Evolutionary conservation across 1,140 invertebrate species (phyloP), one percentile per base, ranked within the genome.

Genomic region (Trichomalopsis sarcophagae): DNA sequence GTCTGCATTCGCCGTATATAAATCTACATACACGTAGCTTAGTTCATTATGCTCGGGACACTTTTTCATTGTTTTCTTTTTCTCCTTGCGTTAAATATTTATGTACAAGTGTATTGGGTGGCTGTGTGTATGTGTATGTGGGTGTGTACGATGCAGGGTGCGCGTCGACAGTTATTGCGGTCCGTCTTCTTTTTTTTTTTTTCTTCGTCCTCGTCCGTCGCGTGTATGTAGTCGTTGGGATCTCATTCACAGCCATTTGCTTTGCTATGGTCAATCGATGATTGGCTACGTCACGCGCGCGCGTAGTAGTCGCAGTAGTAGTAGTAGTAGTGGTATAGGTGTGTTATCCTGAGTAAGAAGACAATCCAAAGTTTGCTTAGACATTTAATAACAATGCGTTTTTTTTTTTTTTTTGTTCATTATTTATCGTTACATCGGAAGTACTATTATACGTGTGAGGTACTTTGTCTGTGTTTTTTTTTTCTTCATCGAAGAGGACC

Each of bases 191-290:
- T 77, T 27, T 69, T 50, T 73, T 73, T 73, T 73, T 73, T 1
- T 33, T 33, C 33, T 10, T 73, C 69, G 17, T 14, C 69, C 36
- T 30, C 11, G 33, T n/a, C 13, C 74, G 40, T 75, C 21, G 74
- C 10, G 10, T 33, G 10, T 33, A 13, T 9, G 62, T 83, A 47
- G 66, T 82, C 66, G 62, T 82, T 84, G 62, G 82, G 79, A 71
- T 82, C 47, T 86, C 86, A 73, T 77, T 85, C 84, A 85, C 84
- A 85, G 84, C 84, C 84, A 85, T 85, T 81, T 76, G 84, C 84
- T 85, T 85, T 81, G 79, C 84, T 80, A 84, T 84, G 75, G 74
- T 83, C 75, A 50, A 83, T 83, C 44, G 44, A 40, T 75, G 36
- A 75, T 33, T 75, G 36, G 3, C 27, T 71, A 11, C 9, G 0